Conservation (phyloP, 2,113 vertebrate species). For the Lophochroa leadbeateri region DNA sequence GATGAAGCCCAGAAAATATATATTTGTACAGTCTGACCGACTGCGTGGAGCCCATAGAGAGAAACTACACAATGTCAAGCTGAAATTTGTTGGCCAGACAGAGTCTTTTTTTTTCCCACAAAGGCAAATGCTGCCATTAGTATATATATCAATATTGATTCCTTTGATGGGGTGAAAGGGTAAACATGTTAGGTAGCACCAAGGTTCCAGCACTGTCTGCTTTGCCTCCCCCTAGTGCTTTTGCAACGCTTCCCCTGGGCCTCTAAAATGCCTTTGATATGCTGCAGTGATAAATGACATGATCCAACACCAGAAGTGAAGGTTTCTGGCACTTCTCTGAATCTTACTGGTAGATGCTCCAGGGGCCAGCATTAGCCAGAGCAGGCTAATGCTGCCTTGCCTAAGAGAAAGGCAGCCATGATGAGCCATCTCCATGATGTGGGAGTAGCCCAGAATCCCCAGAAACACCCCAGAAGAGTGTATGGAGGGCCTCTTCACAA, state of each 20-base stretch:
- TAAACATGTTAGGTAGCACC: neutral
- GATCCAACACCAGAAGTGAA: neutral
- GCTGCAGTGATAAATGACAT: neutral
- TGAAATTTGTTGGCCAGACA: neutral
- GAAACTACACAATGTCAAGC: neutral
- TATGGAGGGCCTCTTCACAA: neutral
- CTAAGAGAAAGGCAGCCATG: neutral
- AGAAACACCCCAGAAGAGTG: neutral
- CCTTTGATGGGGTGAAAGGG: neutral
- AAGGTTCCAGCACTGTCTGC: neutral
- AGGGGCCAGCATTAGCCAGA: neutral
- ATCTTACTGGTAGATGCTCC: neutral
- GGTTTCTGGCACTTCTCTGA: neutral
- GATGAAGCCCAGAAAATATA: neutral
- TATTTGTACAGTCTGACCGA: too few species aligned
- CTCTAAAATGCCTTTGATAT: neutral
- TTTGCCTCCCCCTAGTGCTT: neutral
- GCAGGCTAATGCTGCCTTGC: neutral
- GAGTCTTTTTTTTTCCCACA: neutral
- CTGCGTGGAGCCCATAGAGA: accelerated
- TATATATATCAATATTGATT: neutral
- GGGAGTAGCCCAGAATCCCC: neutral
- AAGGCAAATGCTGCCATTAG: neutral
- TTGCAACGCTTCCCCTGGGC: neutral
- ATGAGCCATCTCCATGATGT: accelerated